Percentiles rank a stretch among this genome's conserved stretches.
These are phyloP conservation scores for Pseudochirops cupreus DNA, from an alignment of 2,797 vertebrate genomes.

Conservation along the genomic window DNA sequence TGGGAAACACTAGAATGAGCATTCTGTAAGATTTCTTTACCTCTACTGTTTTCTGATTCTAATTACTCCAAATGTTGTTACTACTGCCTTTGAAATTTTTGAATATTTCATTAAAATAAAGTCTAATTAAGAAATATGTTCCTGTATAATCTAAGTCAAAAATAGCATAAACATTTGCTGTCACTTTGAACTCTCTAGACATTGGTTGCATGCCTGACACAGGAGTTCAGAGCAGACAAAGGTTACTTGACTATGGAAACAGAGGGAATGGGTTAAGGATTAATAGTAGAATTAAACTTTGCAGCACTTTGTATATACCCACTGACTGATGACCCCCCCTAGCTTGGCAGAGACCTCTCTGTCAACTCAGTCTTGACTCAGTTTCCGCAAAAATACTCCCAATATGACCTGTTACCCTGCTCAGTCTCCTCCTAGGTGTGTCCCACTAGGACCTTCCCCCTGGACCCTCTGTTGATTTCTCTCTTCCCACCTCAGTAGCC, in stretches of 20 bases:
- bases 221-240: neutral
- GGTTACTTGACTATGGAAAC: neutral
- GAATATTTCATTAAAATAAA: neutral
- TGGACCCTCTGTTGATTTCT: neutral
- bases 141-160: conserved; percentile 40
- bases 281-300: neutral
- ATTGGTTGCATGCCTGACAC: neutral
- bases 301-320: neutral
- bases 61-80: conserved; percentile 1
- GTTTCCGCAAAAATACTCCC: conserved; percentile 68
- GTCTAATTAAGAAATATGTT: neutral
- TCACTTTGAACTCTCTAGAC: neutral
- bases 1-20: neutral
- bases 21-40: neutral
- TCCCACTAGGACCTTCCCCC: neutral
- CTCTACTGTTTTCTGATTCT: neutral
- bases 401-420: conserved; percentile 59
- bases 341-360: neutral
- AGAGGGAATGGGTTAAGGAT: neutral
- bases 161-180: conserved; percentile 27
- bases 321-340: neutral
- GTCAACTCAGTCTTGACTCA: conserved; percentile 47
- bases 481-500: conserved; percentile 69
- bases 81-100: conserved; percentile 12
- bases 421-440: neutral